Evolutionary conservation across 2,888 invertebrate species (phyloP), one percentile per base, ranked within the genome.

Genomic region (Muscina levida): DNA sequence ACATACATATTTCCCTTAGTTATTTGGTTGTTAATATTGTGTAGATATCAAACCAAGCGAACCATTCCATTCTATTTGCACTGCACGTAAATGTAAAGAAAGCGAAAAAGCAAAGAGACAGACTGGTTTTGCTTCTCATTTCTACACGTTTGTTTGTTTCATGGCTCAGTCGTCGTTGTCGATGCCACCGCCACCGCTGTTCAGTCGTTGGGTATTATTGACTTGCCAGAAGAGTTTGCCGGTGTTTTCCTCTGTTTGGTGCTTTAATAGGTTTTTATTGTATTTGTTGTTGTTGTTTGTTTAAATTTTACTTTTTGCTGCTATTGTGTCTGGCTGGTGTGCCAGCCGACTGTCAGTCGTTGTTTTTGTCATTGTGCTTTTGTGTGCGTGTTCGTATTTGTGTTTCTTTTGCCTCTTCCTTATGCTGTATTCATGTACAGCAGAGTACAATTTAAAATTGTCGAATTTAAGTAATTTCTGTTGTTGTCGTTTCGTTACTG

Each of bases 231-330:
- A 56, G 8, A 31, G 51, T 68, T 68, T 79, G 76, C 68, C 68
- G 72, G 65, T 68, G 19, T 68, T 48, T 73, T 65, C 37, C 26
- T 70, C 31, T 31, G 31, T 31, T 79, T 73, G 72, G 68, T 59
- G 37, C 66, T 68, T 76, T 79, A 72, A 75, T 71, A 75, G 75
- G 67, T 53, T 75, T 75, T 72, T 79, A 68, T 79, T 72, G 79
- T 76, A 65, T 31, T 76, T 78, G 74, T 75, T 72, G 72, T 68
- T 72, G 62, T 56, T 72, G 75, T 53, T 76, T 72, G 72, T 53
- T 76, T 76, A 62, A 67, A 39, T 51, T 62, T 73, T 51, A 73
- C 56, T 73, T 74, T 66, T 78, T 74, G 76, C 53, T 46, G 53
- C 22, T 31, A 24, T 17, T 42, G 70, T 53, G 51, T 57, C 37